These are phyloP conservation scores for Gobiocypris rarus DNA, from an alignment of 2,113 vertebrate genomes.

Conservation along the genomic window DNA sequence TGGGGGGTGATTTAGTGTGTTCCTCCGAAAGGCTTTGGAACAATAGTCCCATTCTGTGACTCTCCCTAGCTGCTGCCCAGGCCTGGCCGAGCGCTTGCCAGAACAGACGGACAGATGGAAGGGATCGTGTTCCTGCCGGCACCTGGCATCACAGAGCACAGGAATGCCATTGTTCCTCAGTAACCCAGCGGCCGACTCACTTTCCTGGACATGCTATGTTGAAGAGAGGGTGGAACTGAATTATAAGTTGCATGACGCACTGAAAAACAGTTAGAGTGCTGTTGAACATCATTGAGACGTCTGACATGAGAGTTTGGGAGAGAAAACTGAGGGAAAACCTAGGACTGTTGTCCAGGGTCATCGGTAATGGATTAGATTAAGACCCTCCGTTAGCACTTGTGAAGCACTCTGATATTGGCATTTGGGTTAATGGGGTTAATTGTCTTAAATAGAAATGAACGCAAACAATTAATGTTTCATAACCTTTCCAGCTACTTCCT, in stretches of 20 bases:
- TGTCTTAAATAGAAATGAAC: slow-evolving; percentile 1
- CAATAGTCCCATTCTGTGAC: slow-evolving; percentile 76
- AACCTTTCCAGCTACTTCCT: neutral
- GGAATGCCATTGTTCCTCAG: slow-evolving; percentile 78
- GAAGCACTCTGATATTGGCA: slow-evolving; percentile 25
- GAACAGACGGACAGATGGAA: slow-evolving; percentile 72
- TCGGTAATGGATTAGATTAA: slow-evolving; percentile 35
- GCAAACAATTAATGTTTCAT: neutral
- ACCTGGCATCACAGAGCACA: slow-evolving; percentile 78
- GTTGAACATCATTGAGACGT: slow-evolving; percentile 5
- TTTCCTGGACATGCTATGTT: slow-evolving; percentile 30
- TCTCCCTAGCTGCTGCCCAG: slow-evolving; percentile 58
- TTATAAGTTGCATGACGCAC: slow-evolving; percentile 5
- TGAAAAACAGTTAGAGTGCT: slow-evolving; percentile 2
- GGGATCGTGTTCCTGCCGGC: slow-evolving; percentile 79
- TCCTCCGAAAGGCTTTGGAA: slow-evolving; percentile 64
- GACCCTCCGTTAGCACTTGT: slow-evolving; percentile 26
- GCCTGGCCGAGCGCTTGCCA: slow-evolving; percentile 47
- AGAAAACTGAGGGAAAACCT: neutral
- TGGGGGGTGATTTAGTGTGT: slow-evolving; percentile 46
- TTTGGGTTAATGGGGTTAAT: slow-evolving; percentile 32
- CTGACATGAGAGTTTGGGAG: slow-evolving; percentile 8
- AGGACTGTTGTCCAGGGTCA: slow-evolving; percentile 7
- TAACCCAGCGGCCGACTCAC: slow-evolving; percentile 63
- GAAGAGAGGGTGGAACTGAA: slow-evolving; percentile 26